Conservation (phyloP, 2,797 vertebrate species). For the Acanthiza pusilla region DNA sequence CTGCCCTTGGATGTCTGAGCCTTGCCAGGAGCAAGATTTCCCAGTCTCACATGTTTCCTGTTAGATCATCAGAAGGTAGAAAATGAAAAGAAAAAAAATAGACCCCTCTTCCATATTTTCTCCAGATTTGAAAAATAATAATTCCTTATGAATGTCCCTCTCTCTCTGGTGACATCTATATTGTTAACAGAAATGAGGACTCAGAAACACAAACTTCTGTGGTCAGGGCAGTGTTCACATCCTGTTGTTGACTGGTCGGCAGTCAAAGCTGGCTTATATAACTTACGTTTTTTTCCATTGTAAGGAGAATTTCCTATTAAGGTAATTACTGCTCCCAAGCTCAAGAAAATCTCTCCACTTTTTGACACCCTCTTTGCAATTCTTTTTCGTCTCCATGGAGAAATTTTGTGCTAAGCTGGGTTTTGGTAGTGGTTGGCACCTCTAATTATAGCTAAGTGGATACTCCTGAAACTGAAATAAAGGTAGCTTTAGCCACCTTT, state of each 20-base stretch:
- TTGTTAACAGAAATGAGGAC: neutral
- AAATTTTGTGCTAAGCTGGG: neutral
- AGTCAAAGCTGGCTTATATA: neutral
- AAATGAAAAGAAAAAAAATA: neutral
- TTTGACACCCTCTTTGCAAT: neutral
- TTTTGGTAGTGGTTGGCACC: conserved; percentile 14
- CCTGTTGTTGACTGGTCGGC: neutral
- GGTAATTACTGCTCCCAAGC: neutral
- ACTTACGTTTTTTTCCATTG: neutral
- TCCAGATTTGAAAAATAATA: neutral
- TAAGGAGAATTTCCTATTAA: neutral
- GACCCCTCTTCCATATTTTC: neutral
- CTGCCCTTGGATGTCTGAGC: neutral
- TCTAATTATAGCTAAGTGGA: conserved; percentile 32
- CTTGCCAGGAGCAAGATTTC: accelerated
- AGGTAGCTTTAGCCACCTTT: conserved; percentile 21
- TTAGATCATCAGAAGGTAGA: neutral
- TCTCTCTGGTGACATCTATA: neutral
- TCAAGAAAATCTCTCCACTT: neutral
- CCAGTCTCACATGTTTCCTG: neutral
- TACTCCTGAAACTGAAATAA: conserved; percentile 36
- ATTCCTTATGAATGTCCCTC: neutral
- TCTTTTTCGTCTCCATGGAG: conserved; percentile 43
- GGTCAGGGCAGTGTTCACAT: neutral
- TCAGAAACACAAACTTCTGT: neutral